Evolutionary conservation across 2,113 vertebrate species (phyloP).

Genomic region (Enhydra lutris): DNA sequence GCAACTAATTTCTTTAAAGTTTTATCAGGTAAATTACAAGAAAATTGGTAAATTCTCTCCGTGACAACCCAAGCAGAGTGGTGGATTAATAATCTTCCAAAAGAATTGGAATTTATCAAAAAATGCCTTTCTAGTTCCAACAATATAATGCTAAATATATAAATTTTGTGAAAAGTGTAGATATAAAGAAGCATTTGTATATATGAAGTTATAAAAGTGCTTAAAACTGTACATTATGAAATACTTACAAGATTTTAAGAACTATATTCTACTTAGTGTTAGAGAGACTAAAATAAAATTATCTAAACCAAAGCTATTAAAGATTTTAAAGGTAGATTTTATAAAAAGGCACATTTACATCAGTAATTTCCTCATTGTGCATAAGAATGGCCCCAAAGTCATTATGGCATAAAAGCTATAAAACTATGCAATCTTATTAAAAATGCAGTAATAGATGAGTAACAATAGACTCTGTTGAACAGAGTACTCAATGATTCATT

Average conservation of each 20-base stretch:
- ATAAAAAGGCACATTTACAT: neutral
- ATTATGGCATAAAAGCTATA: neutral
- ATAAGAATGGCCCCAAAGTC: neutral
- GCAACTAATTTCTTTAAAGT: neutral
- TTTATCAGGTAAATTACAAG: neutral
- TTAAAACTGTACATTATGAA: neutral
- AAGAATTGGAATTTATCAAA: neutral
- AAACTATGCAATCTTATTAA: neutral
- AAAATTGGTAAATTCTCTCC: neutral
- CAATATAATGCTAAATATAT: neutral
- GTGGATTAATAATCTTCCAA: neutral
- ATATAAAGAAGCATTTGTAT: neutral
- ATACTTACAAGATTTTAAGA: neutral
- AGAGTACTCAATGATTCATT: neutral
- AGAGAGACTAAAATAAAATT: neutral
- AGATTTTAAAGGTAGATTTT: neutral
- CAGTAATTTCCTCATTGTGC: neutral
- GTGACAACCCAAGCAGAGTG: neutral
- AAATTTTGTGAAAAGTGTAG: neutral
- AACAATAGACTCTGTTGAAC: neutral
- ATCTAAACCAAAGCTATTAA: neutral
- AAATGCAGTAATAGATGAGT: neutral
- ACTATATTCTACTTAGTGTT: neutral
- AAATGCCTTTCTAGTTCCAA: neutral
- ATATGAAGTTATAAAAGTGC: neutral